Evolutionary conservation across 2,113 vertebrate species (phyloP), one percentile per base, ranked within the genome.

Genomic region (Hipposideros armiger): DNA sequence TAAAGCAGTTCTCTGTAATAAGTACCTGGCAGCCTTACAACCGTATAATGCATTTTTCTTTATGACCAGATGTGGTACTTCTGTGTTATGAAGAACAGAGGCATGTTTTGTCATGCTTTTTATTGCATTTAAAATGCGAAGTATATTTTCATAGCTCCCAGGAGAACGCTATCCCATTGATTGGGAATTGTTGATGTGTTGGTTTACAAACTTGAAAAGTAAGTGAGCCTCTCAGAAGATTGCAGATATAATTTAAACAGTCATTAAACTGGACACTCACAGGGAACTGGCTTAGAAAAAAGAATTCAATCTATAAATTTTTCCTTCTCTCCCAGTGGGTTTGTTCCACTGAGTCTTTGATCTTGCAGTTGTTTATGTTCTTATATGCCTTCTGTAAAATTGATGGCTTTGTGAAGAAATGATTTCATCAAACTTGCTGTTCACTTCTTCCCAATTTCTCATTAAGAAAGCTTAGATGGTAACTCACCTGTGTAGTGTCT

Each of bases 11-110:
- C 97, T 96, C 96, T 91, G 94, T 98, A 98, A 98, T 98, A 98
- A 24, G 94, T 98, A 97, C 97, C 98, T 99, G 98, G 98, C 98
- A 98, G 97, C 90, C 76, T 93, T 97, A 98, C 98, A 98, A 97
- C 95, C 94, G 66, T 97, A 98, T 97, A 98, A 98, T 98, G 97
- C 95, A 80, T 95, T 97, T 87, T 94, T 98, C 98, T 98, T 97
- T 97, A 98, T 96, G 97, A 97, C 98, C 98, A 99, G 98, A 99
- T 99, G 98, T 98, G 97, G 97, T 97, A 98, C 97, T 98, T 98
- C 97, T 98, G 96, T 98, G 95, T 98, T 98, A 98, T 98, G 96
- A 98, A 98, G 97, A 98, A 98, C 98, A 98, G 97, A 98, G 98
- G 97, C 98, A 97, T 98, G 98, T 98, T 98, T 98, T 97, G 97